Evolutionary conservation across 2,797 vertebrate genomes (phyloP).

Genomic region (Cuculus canorus): DNA sequence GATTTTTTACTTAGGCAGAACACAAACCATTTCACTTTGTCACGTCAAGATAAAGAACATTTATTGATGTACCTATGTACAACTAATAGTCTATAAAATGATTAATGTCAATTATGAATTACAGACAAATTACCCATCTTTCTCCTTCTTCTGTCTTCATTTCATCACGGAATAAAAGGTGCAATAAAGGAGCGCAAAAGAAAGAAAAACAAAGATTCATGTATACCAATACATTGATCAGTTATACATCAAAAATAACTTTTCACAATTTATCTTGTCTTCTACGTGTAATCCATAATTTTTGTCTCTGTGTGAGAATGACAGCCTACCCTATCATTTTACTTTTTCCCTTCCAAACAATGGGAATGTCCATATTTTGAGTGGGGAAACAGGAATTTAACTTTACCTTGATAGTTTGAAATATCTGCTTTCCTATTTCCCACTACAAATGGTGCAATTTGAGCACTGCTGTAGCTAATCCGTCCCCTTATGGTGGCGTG

Average conservation of each 20-base stretch:
- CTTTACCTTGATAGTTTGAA: neutral
- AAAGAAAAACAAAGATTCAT: conserved; percentile 43
- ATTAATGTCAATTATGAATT: conserved; percentile 7
- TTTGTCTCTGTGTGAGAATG: neutral
- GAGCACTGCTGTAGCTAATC: neutral
- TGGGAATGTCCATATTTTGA: neutral
- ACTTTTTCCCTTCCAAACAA: neutral
- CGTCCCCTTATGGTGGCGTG: neutral
- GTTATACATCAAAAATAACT: neutral
- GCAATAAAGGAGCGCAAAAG: conserved; percentile 36
- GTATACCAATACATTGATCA: neutral
- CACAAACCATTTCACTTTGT: neutral
- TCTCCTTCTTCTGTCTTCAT: conserved; percentile 85
- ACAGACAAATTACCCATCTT: conserved; percentile 84
- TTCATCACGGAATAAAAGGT: conserved; percentile 13
- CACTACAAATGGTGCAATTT: neutral
- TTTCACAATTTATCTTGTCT: neutral
- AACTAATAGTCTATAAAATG: neutral
- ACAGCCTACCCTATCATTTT: neutral
- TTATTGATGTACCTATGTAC: neutral
- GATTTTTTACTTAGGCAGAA: neutral
- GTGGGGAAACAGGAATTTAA: neutral
- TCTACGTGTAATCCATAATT: neutral
- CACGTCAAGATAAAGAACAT: neutral
- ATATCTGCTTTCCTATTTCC: neutral